Evolutionary conservation across 2,888 invertebrate genomes (phyloP), one percentile per base, ranked within the genome.

Genomic region (Diabrotica balteata): DNA sequence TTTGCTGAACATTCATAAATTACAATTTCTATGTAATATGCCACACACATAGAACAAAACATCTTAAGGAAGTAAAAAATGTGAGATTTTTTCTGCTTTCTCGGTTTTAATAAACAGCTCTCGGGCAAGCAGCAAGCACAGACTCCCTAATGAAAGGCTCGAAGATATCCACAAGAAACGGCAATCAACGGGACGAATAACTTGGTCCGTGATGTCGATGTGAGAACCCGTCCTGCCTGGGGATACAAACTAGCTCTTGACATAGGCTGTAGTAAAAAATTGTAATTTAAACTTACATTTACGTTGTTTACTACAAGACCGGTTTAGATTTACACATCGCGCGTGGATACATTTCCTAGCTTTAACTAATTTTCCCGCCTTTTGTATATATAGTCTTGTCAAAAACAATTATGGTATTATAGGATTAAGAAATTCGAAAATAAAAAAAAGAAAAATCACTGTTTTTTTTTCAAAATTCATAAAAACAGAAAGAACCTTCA

Each of bases 261-360:
- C n/a, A 46, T 42, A 17, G 57, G 49, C 55, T 57, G 49, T 64
- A 51, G 58, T 52, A 52, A 52, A 64, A 59, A 64, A 64, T 42
- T 11, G 52, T 58, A 54, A 59, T 64, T 57, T 63, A 63, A 57
- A 43, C 63, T 57, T 10, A 49, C 50, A 58, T 59, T 64, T 58
- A 58, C 64, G 51, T 51, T 58, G 58, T 64, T 64, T 64, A 58
- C 64, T 64, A 64, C 46, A 50, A 63, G 32, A 59, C 52, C 58
- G 52, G 64, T 52, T 64, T 46, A 32, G 51, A 51, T 64, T 58
- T 64, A 64, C 9, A 8, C 8, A 32, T 64, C 51, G 58, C 64
- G 64, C 64, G 52, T 64, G 64, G 58, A 9, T 50, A 8, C 50
- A 45, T 7, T 8, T 10, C 45, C 42, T 49, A 11, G 32, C 17